Evolutionary conservation across 2,113 vertebrate species (phyloP).

Genomic region (Phalacrocorax brasilianus): DNA sequence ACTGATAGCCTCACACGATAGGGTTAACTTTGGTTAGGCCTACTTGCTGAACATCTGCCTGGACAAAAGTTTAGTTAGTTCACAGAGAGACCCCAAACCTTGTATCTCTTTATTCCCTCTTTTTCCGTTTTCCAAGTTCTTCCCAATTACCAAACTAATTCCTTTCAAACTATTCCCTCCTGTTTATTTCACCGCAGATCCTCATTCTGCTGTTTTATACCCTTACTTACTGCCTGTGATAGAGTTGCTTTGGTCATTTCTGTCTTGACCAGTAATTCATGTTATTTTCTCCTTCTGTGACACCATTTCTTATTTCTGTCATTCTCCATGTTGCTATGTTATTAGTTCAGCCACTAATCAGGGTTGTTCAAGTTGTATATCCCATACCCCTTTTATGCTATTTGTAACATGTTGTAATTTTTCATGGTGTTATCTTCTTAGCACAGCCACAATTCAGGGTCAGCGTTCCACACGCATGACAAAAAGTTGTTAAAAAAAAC

Average conservation of each 20-base stretch:
- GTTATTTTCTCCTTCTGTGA: neutral
- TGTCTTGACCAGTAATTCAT: neutral
- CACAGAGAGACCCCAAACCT: neutral
- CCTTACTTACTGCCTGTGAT: neutral
- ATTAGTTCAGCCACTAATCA: neutral
- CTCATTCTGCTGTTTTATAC: neutral
- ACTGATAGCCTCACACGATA: neutral
- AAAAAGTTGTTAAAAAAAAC: neutral
- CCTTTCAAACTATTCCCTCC: neutral
- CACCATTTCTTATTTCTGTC: neutral
- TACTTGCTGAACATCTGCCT: neutral
- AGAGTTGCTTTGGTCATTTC: neutral
- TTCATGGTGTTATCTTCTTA: neutral
- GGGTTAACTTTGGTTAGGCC: neutral
- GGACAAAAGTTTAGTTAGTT: neutral
- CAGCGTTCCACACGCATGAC: rapidly evolving
- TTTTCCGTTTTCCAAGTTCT: neutral
- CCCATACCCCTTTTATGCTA: neutral
- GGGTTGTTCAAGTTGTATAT: neutral
- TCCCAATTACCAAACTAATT: neutral
- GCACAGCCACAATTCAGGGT: neutral
- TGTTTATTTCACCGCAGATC: neutral
- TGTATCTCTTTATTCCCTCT: neutral
- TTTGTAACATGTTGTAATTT: neutral
- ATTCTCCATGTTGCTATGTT: neutral